These are phyloP conservation scores for Eulemur coronatus DNA, from an alignment of 2,797 vertebrate genomes.

Conservation along the genomic window DNA sequence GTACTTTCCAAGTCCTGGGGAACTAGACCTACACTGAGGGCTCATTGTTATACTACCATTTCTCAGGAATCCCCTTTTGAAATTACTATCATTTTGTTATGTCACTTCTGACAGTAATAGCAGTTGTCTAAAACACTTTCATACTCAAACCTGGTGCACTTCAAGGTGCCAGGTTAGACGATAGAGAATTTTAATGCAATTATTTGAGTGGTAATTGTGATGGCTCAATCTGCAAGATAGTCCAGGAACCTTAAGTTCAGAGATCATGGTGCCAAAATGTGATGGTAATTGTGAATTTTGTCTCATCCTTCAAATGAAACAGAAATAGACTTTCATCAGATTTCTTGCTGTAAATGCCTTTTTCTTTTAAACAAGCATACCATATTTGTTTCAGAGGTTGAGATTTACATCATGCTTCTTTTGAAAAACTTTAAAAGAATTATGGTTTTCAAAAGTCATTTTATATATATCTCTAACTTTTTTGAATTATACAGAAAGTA, in stretches of 20 bases:
- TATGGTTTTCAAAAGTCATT: conserved; percentile 19
- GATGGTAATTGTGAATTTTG: not conserved
- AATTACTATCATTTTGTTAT: not conserved
- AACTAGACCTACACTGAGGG: not conserved
- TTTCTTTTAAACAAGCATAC: not conserved
- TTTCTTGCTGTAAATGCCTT: not conserved
- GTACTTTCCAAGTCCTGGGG: not conserved
- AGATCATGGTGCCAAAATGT: not conserved
- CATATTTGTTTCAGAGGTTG: conserved; percentile 9
- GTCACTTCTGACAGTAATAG: not conserved
- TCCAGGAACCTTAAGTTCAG: not conserved
- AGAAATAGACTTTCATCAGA: not conserved
- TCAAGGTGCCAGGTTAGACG: not conserved
- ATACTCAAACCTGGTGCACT: not conserved
- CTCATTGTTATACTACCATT: not conserved
- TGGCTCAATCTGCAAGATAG: not conserved
- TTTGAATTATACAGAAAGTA: not conserved
- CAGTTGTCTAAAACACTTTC: not conserved
- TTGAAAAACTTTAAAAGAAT: conserved; percentile 24
- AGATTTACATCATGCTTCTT: conserved; percentile 5
- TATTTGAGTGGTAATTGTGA: not conserved
- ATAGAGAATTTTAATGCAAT: not conserved
- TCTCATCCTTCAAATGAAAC: not conserved
- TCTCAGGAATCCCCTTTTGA: not conserved
- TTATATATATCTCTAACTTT: not conserved